These are phyloP conservation scores for Epinephelus coioides DNA, from an alignment of 2,797 vertebrate species.

Conservation along the genomic window DNA sequence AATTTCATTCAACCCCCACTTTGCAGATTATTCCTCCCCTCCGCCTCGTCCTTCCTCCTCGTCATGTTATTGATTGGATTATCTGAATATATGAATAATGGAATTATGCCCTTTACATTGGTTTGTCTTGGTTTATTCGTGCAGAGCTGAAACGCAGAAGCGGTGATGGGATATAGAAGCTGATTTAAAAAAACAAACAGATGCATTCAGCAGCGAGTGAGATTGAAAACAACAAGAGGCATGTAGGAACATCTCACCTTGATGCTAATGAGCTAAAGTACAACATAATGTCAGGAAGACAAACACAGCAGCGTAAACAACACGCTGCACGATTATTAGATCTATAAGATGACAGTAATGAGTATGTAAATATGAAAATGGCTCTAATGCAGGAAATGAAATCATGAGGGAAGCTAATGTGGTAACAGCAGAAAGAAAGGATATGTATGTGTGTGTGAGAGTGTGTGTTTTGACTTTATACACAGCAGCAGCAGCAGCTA, in stretches of 20 bases:
- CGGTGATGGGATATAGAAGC: conserved; percentile 1
- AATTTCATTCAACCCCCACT: conserved; percentile 61
- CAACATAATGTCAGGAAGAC: conserved; percentile 3
- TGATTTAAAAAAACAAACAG: conserved; percentile 15
- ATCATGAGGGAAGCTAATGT: conserved; percentile 11
- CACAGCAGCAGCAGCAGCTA: conserved; percentile 13
- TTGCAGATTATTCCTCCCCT: conserved; percentile 47
- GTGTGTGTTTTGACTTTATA: conserved; percentile 15
- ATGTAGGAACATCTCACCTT: conserved; percentile 17
- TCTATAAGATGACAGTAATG: background rate
- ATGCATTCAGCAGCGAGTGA: background rate
- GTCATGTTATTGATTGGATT: conserved; percentile 59
- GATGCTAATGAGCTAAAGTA: conserved; percentile 30
- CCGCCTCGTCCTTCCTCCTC: conserved; percentile 38
- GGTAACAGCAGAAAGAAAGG: conserved; percentile 4
- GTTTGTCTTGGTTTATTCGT: background rate
- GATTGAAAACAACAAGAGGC: background rate
- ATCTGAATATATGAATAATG: conserved; percentile 28
- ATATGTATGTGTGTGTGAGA: background rate
- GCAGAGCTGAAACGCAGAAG: background rate
- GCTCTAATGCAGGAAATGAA: conserved; percentile 36
- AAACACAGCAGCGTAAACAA: conserved; percentile 13
- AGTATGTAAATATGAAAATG: background rate
- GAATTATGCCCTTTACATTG: conserved; percentile 16
- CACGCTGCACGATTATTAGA: background rate